These are phyloP conservation scores for Odobenus rosmarus DNA, from an alignment of 2,113 vertebrate species.

Conservation along the genomic window DNA sequence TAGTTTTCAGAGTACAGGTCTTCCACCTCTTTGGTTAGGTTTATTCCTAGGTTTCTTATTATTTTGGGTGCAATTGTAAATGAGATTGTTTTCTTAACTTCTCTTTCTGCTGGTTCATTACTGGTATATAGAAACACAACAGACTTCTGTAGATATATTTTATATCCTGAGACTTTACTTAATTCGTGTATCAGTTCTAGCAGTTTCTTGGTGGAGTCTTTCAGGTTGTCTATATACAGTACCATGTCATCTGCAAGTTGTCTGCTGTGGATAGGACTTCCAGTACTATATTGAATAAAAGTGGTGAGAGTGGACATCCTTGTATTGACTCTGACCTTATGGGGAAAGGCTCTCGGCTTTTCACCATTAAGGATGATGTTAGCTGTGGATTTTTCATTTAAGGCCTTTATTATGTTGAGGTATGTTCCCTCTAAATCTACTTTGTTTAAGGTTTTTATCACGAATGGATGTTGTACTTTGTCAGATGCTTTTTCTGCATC, in stretches of 20 bases:
- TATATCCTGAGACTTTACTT: not conserved
- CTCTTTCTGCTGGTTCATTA: not conserved
- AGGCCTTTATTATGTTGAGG: not conserved
- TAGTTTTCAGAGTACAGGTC: not conserved
- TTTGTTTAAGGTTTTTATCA: not conserved
- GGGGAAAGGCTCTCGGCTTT: not conserved
- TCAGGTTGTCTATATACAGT: not conserved
- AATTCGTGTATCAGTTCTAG: not conserved
- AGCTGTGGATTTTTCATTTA: not conserved
- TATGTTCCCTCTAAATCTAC: not conserved
- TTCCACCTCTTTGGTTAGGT: not conserved
- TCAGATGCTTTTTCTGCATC: too few relatives aligned
- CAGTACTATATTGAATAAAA: not conserved
- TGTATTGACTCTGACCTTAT: not conserved
- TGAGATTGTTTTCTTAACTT: not conserved
- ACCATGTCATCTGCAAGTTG: not conserved
- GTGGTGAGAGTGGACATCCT: not conserved
- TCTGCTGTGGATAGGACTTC: not conserved
- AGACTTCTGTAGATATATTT: not conserved
- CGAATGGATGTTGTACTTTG: not conserved
- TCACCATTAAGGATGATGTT: not conserved
- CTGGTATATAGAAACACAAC: not conserved
- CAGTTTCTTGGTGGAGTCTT: not conserved
- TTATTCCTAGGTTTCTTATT: not conserved
- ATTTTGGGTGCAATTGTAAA: not conserved